Evolutionary conservation across 2,797 vertebrate genomes (phyloP), one percentile per base, ranked within the genome.

Genomic region (Acanthurus leucopareius): DNA sequence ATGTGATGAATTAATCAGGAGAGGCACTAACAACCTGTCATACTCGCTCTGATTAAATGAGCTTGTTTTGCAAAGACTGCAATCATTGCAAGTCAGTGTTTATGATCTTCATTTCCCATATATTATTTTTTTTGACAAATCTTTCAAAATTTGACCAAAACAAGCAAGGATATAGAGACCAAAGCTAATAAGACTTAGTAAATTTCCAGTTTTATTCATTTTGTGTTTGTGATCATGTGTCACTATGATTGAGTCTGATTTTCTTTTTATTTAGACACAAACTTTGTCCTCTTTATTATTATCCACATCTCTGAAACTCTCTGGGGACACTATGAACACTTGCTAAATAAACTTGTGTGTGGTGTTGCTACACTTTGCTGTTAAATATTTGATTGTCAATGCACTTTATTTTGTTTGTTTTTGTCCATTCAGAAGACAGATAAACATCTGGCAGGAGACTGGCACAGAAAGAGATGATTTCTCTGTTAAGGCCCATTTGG

Each of bases 331-430:
- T 28, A 3, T 14, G 53, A 65, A 66, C 44, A 44, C 51, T 73
- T 10, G 1, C 22, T 53, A 62, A 32, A 78, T 59, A 54, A 51
- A 60, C 58, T 51, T 35, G 53, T 20, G 38, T 74, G 84, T 59
- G 35, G 9, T 75, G 60, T 73, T 51, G 42, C 42, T 17, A 65
- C 60, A 72, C 69, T 58, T 67, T 73, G 42, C 62, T 66, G 52
- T 75, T 82, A 69, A 83, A 78, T 83, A 88, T 85, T 80, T 78
- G 69, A 80, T 80, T 77, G 58, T 67, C 69, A 69, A 13, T 42
- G 15, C 13, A 16, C 14, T 68, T 74, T 35, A 60, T 64, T 79
- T 79, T 75, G 22, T 79, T 47, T 78, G 52, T 13, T n/a, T 73
- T 19, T 69, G 72, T 75, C 80, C 63, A 22, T 38, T 40, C 58